Evolutionary conservation across 2,888 invertebrate genomes (phyloP).

Genomic region (Seira musarum): DNA sequence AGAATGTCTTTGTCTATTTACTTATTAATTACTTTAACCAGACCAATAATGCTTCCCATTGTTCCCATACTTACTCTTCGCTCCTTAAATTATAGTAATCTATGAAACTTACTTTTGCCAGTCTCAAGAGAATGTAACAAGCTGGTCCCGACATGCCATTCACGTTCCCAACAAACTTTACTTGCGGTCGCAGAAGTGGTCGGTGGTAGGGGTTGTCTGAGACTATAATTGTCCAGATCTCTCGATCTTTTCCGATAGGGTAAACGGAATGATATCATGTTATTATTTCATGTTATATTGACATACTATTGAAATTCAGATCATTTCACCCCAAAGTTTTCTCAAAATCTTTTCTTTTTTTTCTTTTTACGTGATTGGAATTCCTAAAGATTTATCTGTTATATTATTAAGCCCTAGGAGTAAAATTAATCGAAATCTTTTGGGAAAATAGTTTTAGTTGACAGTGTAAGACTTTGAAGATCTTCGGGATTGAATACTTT

Average conservation of each 20-base stretch:
- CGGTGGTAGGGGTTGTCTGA: constrained; percentile 73
- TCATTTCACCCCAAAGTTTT: neutral
- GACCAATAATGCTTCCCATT: no score
- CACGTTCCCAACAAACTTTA: constrained; percentile 75
- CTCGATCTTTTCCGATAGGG: constrained; percentile 71
- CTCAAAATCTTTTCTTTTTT: neutral
- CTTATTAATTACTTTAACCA: no score
- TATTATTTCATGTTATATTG: neutral
- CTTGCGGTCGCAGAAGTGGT: constrained; percentile 74
- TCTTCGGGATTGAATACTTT: no score
- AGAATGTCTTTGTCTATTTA: no score
- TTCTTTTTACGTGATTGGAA: neutral
- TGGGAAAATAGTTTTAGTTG: no score
- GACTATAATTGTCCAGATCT: constrained; percentile 76
- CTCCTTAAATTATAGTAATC: no score
- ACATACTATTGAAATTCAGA: neutral
- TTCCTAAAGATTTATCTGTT: neutral
- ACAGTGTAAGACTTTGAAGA: no score
- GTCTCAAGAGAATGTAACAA: constrained; percentile 73
- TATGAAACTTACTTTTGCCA: constrained; percentile 72
- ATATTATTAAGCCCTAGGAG: no score
- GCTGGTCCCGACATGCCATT: constrained; percentile 75
- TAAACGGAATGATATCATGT: neutral
- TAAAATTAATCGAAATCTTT: no score
- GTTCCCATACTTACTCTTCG: no score